A percentile compares a stretch with the other conserved stretches of the same genome.
Conservation (phyloP, 2,888 invertebrate species). For the Drosophila paramelanica region DNA sequence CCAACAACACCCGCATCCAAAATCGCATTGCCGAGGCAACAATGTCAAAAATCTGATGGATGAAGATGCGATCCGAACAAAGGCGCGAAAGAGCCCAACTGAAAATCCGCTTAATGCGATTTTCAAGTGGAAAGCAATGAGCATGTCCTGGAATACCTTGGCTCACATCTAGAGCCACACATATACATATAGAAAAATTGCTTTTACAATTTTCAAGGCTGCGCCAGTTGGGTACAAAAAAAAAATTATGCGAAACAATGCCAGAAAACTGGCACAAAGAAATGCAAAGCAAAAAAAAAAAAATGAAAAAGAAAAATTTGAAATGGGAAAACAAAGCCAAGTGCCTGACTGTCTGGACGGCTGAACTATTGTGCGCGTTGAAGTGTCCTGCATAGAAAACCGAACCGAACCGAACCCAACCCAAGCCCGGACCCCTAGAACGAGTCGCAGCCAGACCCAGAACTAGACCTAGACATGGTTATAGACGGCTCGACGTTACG, state of each 20-base stretch:
- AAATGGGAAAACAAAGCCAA: conserved; percentile 57
- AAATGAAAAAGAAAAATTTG: conserved; percentile 25
- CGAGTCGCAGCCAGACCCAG: not conserved
- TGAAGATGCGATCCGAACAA: conserved; percentile 52
- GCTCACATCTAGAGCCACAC: conserved; percentile 3
- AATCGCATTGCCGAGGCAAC: conserved; percentile 48
- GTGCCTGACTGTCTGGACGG: conserved; percentile 69
- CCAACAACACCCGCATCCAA: conserved; percentile 36
- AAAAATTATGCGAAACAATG: conserved; percentile 54
- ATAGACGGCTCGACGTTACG: conserved; percentile 33
- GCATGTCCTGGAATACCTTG: conserved; percentile 33
- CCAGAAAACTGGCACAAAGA: conserved; percentile 57
- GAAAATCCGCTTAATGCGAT: conserved; percentile 72
- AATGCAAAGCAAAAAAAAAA: conserved; percentile 26
- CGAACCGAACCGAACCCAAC: conserved; percentile 18
- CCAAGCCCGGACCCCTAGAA: conserved; percentile 8
- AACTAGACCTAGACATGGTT: conserved; percentile 31
- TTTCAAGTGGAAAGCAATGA: conserved; percentile 72
- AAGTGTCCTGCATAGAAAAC: conserved; percentile 53
- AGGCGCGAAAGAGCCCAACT: conserved; percentile 50
- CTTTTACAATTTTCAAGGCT: conserved; percentile 62
- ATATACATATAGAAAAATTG: conserved; percentile 20
- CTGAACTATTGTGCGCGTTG: conserved; percentile 59
- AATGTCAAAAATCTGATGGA: conserved; percentile 38
- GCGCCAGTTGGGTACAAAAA: conserved; percentile 19